A percentile compares a stretch with the other conserved stretches of the same genome.
Evolutionary conservation across 1,140 invertebrate genomes (phyloP).

Genomic region (Temnothorax curvispinosus): DNA sequence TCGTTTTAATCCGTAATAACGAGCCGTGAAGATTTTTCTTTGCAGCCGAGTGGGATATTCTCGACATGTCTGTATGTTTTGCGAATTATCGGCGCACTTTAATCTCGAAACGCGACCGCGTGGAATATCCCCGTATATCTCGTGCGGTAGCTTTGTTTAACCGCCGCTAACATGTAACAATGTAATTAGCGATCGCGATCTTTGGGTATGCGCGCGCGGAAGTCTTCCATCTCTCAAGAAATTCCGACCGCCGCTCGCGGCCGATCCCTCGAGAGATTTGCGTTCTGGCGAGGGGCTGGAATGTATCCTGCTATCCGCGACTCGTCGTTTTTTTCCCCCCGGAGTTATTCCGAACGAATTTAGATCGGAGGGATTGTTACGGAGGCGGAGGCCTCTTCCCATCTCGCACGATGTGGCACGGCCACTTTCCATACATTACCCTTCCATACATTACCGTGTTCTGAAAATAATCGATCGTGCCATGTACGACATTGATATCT

Average conservation of each 20-base stretch:
- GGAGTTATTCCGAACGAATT: slow-evolving; percentile 8
- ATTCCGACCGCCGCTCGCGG: slow-evolving; percentile 12
- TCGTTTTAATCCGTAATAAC: background rate
- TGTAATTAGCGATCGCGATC: slow-evolving; percentile 58
- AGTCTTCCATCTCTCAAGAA: slow-evolving; percentile 50
- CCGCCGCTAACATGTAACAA: slow-evolving; percentile 48
- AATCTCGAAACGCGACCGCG: slow-evolving; percentile 51
- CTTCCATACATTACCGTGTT: background rate
- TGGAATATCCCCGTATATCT: slow-evolving; percentile 27
- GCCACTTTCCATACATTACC: background rate
- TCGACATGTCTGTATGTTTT: slow-evolving; percentile 16
- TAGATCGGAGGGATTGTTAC: background rate
- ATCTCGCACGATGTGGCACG: background rate
- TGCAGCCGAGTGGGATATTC: background rate
- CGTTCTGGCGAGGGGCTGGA: background rate
- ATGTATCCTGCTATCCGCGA: background rate
- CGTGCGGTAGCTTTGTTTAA: slow-evolving; percentile 33
- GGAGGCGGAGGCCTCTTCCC: background rate
- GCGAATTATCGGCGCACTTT: slow-evolving; percentile 19
- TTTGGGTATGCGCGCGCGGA: slow-evolving; percentile 15
- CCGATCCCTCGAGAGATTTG: slow-evolving; percentile 21
- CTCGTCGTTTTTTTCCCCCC: background rate
- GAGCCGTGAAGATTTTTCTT: background rate
- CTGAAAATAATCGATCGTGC: slow-evolving; percentile 37
- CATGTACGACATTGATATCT: slow-evolving; percentile 1